Evolutionary conservation across 2,888 invertebrate genomes (phyloP).

Genomic region (Globia sparganii): DNA sequence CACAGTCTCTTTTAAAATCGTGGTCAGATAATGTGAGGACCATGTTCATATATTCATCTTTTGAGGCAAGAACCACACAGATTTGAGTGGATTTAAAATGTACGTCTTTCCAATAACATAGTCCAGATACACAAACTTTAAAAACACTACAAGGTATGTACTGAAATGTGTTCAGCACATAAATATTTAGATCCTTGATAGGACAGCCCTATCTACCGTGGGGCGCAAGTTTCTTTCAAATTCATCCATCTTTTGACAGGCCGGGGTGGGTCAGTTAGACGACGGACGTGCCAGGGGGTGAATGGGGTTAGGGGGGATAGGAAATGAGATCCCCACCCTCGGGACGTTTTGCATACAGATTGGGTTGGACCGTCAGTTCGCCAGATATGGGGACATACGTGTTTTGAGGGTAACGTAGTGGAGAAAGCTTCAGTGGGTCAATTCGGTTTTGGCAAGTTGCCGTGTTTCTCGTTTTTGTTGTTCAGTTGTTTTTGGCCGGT

Average conservation of each 20-base stretch:
- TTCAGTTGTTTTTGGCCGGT: conserved; percentile 12
- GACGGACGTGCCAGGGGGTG: conserved; percentile 61
- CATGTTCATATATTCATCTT: neutral
- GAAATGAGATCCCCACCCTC: conserved; percentile 71
- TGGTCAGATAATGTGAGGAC: neutral
- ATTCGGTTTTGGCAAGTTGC: conserved; percentile 51
- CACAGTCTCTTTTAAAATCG: neutral
- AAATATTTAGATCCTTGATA: neutral
- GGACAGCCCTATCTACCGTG: conserved; percentile 57
- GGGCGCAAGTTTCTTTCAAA: conserved; percentile 69
- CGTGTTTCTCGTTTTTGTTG: conserved; percentile 37
- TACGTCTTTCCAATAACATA: neutral
- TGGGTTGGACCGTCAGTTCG: conserved; percentile 60
- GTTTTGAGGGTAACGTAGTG: conserved; percentile 52
- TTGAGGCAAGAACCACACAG: neutral
- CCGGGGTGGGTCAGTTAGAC: conserved; percentile 67
- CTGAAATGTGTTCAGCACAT: neutral
- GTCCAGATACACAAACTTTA: neutral
- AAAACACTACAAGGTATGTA: neutral
- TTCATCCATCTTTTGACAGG: conserved; percentile 72
- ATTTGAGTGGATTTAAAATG: neutral
- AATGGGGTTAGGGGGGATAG: conserved; percentile 35
- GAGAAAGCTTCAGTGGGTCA: conserved; percentile 35
- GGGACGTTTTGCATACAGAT: conserved; percentile 77
- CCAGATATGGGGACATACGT: conserved; percentile 66